Conservation (phyloP, 2,888 invertebrate species). For the Scaptomyza parva region DNA sequence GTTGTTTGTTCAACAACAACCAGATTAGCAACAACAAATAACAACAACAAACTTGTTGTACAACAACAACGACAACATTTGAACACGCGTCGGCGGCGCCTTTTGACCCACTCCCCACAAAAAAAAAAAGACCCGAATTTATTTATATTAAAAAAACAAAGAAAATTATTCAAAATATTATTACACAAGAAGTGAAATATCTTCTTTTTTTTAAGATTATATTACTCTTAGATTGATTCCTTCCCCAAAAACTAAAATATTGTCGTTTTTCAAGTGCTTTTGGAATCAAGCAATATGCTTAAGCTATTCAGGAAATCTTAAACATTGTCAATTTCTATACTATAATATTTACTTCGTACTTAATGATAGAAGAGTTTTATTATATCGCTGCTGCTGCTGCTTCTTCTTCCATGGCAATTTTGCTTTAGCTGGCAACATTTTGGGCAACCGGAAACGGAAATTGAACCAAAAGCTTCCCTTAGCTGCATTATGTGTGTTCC, state of each 20-base stretch:
- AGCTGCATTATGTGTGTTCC: slow-evolving; percentile 5
- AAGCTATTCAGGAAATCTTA: too few relatives aligned
- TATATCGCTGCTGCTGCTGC: not conserved
- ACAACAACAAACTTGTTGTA: not conserved
- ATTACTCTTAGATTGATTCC: too few relatives aligned
- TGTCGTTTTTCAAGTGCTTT: too few relatives aligned
- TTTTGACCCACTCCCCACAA: slow-evolving; percentile 35
- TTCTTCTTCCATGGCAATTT: slow-evolving; percentile 9
- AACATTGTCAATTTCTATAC: too few relatives aligned
- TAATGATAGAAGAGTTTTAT: not conserved
- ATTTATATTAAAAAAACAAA: not conserved
- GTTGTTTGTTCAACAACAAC: slow-evolving; percentile 47
- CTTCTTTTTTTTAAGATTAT: not conserved
- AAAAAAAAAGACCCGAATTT: not conserved
- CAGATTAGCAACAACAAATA: slow-evolving; percentile 38
- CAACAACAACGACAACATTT: slow-evolving; percentile 44
- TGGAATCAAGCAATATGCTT: too few relatives aligned
- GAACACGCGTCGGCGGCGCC: slow-evolving; percentile 49
- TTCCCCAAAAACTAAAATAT: too few relatives aligned
- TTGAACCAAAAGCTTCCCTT: slow-evolving; percentile 32
- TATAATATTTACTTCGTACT: too few relatives aligned
- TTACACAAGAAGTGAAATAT: not conserved
- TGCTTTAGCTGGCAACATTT: slow-evolving; percentile 25
- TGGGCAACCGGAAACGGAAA: slow-evolving; percentile 44
- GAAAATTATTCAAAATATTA: not conserved